Conservation (phyloP, 2,888 invertebrate species). For the Kuschelorhynchus macadamiae region DNA sequence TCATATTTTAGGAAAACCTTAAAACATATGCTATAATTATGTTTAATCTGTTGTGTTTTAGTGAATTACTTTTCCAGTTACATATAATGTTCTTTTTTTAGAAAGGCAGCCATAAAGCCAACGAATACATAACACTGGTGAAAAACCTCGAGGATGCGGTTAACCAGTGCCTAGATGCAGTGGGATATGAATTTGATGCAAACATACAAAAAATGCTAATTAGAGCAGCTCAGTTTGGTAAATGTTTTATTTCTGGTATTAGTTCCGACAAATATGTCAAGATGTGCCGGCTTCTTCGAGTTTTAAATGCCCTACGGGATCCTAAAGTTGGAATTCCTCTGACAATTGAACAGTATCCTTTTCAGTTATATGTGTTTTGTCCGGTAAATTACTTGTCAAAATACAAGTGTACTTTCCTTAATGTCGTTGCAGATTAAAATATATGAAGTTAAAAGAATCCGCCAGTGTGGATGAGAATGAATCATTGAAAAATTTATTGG, state of each 20-base stretch:
- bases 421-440: conserved; percentile 51
- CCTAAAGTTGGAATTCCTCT: conserved; percentile 91
- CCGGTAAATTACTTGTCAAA: background rate
- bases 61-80: no score
- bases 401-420: conserved; percentile 11
- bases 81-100: conserved; percentile 69
- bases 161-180: conserved; percentile 92
- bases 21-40: no score
- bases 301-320: conserved; percentile 91
- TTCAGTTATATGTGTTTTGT: conserved; percentile 51
- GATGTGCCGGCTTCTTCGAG: conserved; percentile 88
- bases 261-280: conserved; percentile 85
- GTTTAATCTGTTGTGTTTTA: no score
- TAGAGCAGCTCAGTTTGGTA: conserved; percentile 94
- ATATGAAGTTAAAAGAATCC: conserved; percentile 53
- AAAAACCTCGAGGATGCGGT: conserved; percentile 84
- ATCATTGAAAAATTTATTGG: conserved; percentile 72
- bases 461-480: conserved; percentile 45
- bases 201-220: conserved; percentile 91
- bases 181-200: conserved; percentile 90
- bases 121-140: conserved; percentile 93
- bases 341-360: conserved; percentile 91
- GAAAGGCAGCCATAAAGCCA: conserved; percentile 91
- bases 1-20: no score
- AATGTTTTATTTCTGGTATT: conserved; percentile 86